Evolutionary conservation across 2,888 invertebrate genomes (phyloP).

Genomic region (Belgica antarctica): DNA sequence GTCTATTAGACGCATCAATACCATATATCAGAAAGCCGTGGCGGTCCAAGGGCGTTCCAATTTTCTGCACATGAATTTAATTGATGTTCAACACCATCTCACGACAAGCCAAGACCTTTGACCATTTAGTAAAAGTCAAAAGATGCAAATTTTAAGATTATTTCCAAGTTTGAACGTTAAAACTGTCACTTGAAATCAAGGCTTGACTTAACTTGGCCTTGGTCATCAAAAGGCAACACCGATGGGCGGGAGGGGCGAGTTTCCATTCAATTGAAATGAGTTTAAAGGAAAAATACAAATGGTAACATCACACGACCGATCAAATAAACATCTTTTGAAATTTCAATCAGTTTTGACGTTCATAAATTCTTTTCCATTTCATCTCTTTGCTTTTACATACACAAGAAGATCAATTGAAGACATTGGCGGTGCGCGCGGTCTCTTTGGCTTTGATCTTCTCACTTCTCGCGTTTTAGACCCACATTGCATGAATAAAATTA

Average conservation of each 20-base stretch:
- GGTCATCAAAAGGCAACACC: too few species aligned
- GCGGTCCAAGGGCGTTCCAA: too few species aligned
- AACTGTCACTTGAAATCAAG: too few species aligned
- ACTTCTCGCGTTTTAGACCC: neutral
- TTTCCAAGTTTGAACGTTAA: too few species aligned
- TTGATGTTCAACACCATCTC: too few species aligned
- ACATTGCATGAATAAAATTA: constrained; percentile 13
- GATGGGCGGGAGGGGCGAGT: neutral
- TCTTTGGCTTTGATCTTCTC: constrained; percentile 35
- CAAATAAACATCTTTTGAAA: constrained; percentile 43
- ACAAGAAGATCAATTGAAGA: constrained; percentile 37
- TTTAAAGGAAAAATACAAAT: neutral
- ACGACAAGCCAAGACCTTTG: too few species aligned
- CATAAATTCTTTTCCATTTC: constrained; percentile 14
- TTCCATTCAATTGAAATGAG: neutral
- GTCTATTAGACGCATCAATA: constrained; percentile 12
- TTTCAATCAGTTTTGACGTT: constrained; percentile 32
- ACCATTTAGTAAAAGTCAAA: too few species aligned
- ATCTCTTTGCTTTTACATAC: constrained; percentile 9
- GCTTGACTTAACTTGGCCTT: too few species aligned
- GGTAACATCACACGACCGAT: constrained; percentile 33
- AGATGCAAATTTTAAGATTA: too few species aligned
- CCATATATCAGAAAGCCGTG: too few species aligned
- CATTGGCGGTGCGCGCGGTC: neutral
- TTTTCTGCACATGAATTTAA: too few species aligned